Evolutionary conservation across 2,888 invertebrate species (phyloP).

Genomic region (Augiades crinisus): DNA sequence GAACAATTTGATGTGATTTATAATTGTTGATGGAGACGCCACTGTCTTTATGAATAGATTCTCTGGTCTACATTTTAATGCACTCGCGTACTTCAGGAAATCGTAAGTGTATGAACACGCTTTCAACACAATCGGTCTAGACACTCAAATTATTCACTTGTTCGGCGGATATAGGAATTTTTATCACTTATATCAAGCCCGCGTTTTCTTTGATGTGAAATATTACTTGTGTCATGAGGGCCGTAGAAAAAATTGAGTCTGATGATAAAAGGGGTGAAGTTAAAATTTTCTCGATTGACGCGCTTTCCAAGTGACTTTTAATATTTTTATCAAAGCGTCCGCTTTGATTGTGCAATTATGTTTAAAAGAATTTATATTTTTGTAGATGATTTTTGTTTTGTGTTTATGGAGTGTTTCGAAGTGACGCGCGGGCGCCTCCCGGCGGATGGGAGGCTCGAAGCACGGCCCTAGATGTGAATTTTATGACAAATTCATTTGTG

Average conservation of each 20-base stretch:
- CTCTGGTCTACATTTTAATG: conserved; percentile 45
- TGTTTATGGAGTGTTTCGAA: conserved; percentile 19
- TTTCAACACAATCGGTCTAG: conserved; percentile 25
- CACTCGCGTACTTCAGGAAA: conserved; percentile 40
- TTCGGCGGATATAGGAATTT: conserved; percentile 21
- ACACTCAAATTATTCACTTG: conserved; percentile 19
- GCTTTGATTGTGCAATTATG: conserved; percentile 19
- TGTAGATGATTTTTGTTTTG: conserved; percentile 15
- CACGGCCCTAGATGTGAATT: not conserved
- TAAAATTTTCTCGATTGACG: conserved; percentile 19
- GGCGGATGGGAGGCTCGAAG: not conserved
- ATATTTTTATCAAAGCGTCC: conserved; percentile 23
- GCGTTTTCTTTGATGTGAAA: conserved; percentile 25
- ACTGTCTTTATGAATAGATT: conserved; percentile 40
- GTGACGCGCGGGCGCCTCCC: not conserved
- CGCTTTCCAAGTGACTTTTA: conserved; percentile 10
- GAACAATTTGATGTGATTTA: conserved; percentile 41
- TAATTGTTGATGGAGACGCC: conserved; percentile 40
- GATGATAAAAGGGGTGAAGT: conserved; percentile 23
- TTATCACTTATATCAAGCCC: conserved; percentile 16
- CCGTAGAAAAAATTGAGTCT: conserved; percentile 23
- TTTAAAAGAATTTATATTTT: conserved; percentile 13
- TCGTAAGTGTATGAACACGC: conserved; percentile 30
- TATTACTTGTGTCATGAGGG: conserved; percentile 21
- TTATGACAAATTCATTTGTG: not conserved